Conservation (phyloP, 1,140 invertebrate genomes). For the Lepidurus arcticus region DNA sequence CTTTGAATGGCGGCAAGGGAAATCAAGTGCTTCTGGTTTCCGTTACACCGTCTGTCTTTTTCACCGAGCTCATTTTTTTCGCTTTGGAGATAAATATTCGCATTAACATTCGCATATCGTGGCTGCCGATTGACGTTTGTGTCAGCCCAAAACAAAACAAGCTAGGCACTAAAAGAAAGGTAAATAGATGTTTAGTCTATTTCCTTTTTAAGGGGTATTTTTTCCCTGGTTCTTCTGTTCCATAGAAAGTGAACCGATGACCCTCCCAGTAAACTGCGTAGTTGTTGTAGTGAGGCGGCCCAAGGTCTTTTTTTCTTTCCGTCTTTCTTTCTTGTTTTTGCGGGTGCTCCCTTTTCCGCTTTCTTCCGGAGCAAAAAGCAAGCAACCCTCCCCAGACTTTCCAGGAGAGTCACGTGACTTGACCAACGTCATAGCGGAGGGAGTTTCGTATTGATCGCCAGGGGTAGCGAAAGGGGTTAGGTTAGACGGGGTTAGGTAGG, state of each 20-base stretch:
- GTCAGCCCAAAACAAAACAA: background rate
- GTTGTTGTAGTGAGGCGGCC: background rate
- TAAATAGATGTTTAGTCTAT: background rate
- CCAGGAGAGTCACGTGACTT: background rate
- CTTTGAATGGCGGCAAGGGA: background rate
- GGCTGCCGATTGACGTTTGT: background rate
- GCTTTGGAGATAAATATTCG: background rate
- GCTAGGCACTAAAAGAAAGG: background rate
- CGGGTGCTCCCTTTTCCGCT: background rate
- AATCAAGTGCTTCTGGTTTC: constrained; percentile 13
- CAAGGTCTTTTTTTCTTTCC: background rate
- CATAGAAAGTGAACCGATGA: constrained; percentile 3
- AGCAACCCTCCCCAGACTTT: background rate
- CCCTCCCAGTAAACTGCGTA: background rate
- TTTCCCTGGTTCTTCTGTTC: background rate
- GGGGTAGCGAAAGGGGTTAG: background rate
- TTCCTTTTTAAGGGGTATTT: background rate
- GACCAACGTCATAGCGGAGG: background rate
- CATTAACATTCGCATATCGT: no score
- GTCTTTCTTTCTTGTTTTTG: background rate
- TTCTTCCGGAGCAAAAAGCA: constrained; percentile 9
- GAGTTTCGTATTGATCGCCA: constrained; percentile 6
- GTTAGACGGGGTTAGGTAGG: constrained; percentile 24
- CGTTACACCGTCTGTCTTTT: background rate
- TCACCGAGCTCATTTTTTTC: background rate